A percentile compares a stretch with the other conserved stretches of the same genome.
Conservation (phyloP, 2,797 vertebrate species). For the Macrochelys suwanniensis region DNA sequence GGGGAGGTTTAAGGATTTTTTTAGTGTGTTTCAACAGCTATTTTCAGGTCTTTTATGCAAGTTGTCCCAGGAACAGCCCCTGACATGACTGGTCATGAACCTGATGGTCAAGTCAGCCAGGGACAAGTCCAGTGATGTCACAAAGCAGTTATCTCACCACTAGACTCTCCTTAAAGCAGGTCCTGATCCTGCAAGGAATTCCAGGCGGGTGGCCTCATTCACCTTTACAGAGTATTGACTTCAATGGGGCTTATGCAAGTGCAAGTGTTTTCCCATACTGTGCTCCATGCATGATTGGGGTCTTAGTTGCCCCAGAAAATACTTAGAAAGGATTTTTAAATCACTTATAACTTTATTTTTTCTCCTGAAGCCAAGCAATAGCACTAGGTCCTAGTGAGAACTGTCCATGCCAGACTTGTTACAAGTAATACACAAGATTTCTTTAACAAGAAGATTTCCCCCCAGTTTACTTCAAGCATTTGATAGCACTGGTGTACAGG, state of each 20-base stretch:
- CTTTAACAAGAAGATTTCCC: background rate
- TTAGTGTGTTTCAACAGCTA: background rate
- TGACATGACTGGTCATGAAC: background rate
- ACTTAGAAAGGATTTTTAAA: background rate
- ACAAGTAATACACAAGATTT: background rate
- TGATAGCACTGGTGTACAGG: background rate
- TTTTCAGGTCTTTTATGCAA: background rate
- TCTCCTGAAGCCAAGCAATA: background rate
- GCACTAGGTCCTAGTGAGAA: background rate
- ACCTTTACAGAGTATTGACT: slow-evolving; percentile 5
- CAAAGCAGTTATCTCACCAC: background rate
- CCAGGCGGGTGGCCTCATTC: background rate
- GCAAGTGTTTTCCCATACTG: slow-evolving; percentile 42
- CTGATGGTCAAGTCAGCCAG: background rate
- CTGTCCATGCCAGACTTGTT: background rate
- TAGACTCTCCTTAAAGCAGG: slow-evolving; percentile 14
- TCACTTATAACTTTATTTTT: background rate
- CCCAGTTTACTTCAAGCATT: fast-evolving
- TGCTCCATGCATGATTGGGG: background rate
- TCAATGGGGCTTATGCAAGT: slow-evolving; percentile 11
- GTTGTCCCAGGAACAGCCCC: slow-evolving; percentile 4
- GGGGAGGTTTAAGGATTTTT: fast-evolving
- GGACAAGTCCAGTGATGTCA: background rate
- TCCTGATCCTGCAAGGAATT: slow-evolving; percentile 1
- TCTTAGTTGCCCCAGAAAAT: background rate